These are phyloP conservation scores for Drosophila serrata DNA, from an alignment of 1,140 invertebrate genomes.

Conservation along the genomic window DNA sequence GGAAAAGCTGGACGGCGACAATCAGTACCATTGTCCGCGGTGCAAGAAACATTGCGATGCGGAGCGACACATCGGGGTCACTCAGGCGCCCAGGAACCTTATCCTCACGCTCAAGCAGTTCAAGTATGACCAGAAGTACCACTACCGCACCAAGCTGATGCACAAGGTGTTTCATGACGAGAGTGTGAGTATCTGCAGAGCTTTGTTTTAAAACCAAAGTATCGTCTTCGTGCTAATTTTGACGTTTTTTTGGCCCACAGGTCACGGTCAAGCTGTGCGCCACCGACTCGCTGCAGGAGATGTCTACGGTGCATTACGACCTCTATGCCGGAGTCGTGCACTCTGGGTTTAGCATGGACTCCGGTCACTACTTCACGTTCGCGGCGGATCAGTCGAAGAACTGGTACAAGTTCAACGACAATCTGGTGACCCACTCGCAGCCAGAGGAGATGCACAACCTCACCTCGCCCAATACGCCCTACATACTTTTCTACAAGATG, in stretches of 20 bases:
- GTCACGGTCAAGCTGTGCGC: conserved; percentile 86
- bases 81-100: conserved; percentile 90
- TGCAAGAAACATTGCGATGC: conserved; percentile 92
- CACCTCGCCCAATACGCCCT: conserved; percentile 91
- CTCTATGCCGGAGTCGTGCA: conserved; percentile 94
- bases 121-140: conserved; percentile 90
- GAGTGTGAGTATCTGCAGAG: conserved; percentile 66
- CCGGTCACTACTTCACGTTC: conserved; percentile 95
- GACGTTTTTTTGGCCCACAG: conserved; percentile 25
- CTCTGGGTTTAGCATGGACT: conserved; percentile 92
- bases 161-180: conserved; percentile 89
- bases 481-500: conserved; percentile 91
- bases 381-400: conserved; percentile 89
- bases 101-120: conserved; percentile 94
- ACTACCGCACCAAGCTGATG: conserved; percentile 90
- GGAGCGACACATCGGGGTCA: conserved; percentile 90
- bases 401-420: conserved; percentile 95
- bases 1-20: conserved; percentile 92
- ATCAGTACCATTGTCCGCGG: conserved; percentile 92
- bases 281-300: conserved; percentile 65
- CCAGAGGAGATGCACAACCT: conserved; percentile 88
- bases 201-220: neutral
- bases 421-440: conserved; percentile 88
- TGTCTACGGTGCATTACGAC: conserved; percentile 87
- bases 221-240: neutral